Evolutionary conservation across 2,113 vertebrate species (phyloP).

Genomic region (Galemys pyrenaicus): DNA sequence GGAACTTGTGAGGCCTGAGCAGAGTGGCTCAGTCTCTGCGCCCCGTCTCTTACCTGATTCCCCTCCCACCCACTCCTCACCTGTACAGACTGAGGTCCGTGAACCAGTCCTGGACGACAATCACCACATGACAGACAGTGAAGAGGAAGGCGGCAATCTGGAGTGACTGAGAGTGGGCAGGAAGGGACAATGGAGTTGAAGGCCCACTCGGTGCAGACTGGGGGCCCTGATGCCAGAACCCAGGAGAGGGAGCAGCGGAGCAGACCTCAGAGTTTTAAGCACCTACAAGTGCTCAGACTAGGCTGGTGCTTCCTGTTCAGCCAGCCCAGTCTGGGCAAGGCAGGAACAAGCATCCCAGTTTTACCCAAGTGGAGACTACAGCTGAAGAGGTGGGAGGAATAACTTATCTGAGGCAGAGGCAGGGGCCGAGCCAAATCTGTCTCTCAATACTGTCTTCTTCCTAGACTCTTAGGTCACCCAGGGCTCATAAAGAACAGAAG

Average conservation of each 20-base stretch:
- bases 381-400: neutral
- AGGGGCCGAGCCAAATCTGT: neutral
- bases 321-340: neutral
- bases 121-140: conserved; percentile 94
- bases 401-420: neutral
- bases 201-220: no score
- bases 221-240: neutral
- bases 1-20: neutral
- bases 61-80: conserved; percentile 68
- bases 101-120: conserved; percentile 96
- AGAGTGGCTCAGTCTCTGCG: neutral
- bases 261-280: neutral
- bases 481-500: neutral
- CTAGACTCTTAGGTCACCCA: neutral
- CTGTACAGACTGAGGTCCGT: conserved; percentile 93
- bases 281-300: neutral
- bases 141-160: conserved; percentile 95
- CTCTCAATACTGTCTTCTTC: neutral
- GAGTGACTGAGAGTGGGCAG: conserved; percentile 86
- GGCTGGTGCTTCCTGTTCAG: neutral
- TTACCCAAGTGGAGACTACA: no score
- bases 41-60: neutral
- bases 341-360: neutral
- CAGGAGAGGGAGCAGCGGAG: neutral
- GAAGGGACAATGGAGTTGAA: neutral